A percentile compares a stretch with the other conserved stretches of the same genome.
phyloP scores from a whole-genome alignment of 92 coral and sea anemone species.

The Plumapathes pennacea region DNA sequence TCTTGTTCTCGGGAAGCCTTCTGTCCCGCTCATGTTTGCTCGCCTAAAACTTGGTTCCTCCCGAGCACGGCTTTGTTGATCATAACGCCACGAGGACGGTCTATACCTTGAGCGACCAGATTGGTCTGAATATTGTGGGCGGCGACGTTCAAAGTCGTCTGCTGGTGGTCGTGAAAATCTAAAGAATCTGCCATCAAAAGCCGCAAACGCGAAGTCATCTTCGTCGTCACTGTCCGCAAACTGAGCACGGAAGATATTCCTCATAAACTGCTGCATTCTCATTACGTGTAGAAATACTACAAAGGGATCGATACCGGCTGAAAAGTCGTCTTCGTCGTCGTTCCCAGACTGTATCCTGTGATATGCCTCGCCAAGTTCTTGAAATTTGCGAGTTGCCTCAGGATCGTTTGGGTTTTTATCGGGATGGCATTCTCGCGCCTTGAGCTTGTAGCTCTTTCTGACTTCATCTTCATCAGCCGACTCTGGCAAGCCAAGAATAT shows the following conservation, averaged over 20 bases:
- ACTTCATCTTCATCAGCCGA: constrained; percentile 70
- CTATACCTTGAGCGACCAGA: too few relatives aligned
- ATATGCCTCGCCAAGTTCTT: constrained; percentile 65
- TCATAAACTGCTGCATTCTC: constrained; percentile 24
- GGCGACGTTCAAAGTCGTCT: too few relatives aligned
- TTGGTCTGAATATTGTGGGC: too few relatives aligned
- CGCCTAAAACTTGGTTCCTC: too few relatives aligned
- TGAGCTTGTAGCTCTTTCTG: constrained; percentile 60
- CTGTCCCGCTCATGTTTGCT: too few relatives aligned
- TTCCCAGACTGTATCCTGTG: constrained; percentile 42
- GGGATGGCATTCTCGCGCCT: constrained; percentile 77
- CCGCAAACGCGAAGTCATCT: constrained; percentile 18
- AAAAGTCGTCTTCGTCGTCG: constrained; percentile 30
- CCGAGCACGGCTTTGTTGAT: too few relatives aligned
- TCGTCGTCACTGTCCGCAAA: constrained; percentile 33
- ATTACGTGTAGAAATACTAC: constrained; percentile 39
- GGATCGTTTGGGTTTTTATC: constrained; percentile 73
- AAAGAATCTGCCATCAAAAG: too few relatives aligned
- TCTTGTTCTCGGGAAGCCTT: too few relatives aligned
- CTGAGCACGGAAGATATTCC: constrained; percentile 36
- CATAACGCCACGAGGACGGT: too few relatives aligned
- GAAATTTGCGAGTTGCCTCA: constrained; percentile 59
- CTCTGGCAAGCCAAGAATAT: constrained; percentile 57
- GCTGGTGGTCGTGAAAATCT: too few relatives aligned
- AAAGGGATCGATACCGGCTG: constrained; percentile 24